phyloP scores from a whole-genome alignment of 53 echinoderm and acorn worm genomes.

The Apostichopus leukothele region DNA sequence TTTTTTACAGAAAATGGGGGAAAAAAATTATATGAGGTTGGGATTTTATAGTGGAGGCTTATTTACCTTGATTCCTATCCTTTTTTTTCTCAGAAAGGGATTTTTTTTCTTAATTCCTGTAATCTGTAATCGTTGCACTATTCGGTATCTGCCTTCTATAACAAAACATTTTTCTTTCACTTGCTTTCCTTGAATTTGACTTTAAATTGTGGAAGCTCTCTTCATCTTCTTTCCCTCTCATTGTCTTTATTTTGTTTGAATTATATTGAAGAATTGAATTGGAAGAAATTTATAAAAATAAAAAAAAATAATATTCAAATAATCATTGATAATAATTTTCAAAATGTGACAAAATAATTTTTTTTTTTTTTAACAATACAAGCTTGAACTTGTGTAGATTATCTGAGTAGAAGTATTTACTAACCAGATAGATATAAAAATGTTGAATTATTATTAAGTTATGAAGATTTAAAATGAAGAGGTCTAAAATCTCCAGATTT shows the following conservation, averaged over 20 bases:
- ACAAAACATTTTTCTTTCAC: neutral
- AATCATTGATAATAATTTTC: neutral
- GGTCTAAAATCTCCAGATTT: too few species aligned
- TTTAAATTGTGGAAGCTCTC: neutral
- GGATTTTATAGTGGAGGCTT: neutral
- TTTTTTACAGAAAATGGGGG: too few species aligned
- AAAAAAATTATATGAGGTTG: neutral
- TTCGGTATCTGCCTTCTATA: slow-evolving; percentile 8
- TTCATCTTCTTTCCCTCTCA: neutral
- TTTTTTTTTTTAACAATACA: neutral
- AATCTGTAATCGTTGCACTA: slow-evolving; percentile 10
- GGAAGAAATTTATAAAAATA: neutral
- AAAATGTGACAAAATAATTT: neutral
- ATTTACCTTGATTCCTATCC: neutral
- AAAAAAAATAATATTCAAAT: neutral
- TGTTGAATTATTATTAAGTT: too few species aligned
- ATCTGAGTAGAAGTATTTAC: neutral
- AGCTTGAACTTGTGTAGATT: neutral
- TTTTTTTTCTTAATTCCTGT: too few species aligned
- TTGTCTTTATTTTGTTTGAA: neutral
- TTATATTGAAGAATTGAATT: neutral
- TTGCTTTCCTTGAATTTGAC: neutral
- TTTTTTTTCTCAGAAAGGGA: too few species aligned
- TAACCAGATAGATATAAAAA: too few species aligned
- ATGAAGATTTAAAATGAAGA: too few species aligned